A percentile compares a stretch with the other conserved stretches of the same genome.
These are phyloP conservation scores for Chalcis sispes DNA, from an alignment of 2,888 invertebrate genomes.

Conservation along the genomic window DNA sequence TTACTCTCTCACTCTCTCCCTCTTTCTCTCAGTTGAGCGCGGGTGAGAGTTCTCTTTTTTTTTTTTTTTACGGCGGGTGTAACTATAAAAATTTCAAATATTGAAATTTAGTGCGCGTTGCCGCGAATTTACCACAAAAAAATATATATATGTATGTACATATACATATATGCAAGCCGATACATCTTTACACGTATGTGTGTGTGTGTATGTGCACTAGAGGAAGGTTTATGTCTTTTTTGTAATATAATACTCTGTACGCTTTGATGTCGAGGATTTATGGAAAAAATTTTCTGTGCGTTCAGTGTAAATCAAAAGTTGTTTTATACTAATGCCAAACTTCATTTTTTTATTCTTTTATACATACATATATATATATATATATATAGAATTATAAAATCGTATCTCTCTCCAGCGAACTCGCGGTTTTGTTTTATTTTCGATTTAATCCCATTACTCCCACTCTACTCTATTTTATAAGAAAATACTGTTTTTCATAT, in stretches of 20 bases:
- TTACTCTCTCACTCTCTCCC: conserved; percentile 22
- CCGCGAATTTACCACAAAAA: conserved; percentile 32
- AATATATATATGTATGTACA: background rate
- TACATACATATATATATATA: background rate
- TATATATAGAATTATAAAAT: too few relatives aligned
- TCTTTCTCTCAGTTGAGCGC: background rate
- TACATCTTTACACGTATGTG: too few relatives aligned
- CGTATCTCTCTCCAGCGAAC: too few relatives aligned
- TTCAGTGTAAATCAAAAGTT: conserved; percentile 36
- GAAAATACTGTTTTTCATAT: too few relatives aligned
- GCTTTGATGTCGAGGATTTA: conserved; percentile 39
- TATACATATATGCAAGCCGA: background rate
- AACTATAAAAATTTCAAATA: conserved; percentile 51
- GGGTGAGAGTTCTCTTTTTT: too few relatives aligned
- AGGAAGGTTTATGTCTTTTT: conserved; percentile 42
- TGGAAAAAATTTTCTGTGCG: conserved; percentile 33
- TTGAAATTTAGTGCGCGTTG: conserved; percentile 45
- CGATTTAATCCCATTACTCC: too few relatives aligned
- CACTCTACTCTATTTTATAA: too few relatives aligned
- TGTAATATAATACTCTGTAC: conserved; percentile 26
- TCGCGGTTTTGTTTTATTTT: too few relatives aligned
- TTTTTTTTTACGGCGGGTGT: conserved; percentile 19
- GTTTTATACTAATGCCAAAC: conserved; percentile 6
- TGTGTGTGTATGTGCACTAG: background rate
- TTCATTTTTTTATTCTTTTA: background rate